Evolutionary conservation across 2,888 invertebrate genomes (phyloP).

Genomic region (Nebria brevicollis): DNA sequence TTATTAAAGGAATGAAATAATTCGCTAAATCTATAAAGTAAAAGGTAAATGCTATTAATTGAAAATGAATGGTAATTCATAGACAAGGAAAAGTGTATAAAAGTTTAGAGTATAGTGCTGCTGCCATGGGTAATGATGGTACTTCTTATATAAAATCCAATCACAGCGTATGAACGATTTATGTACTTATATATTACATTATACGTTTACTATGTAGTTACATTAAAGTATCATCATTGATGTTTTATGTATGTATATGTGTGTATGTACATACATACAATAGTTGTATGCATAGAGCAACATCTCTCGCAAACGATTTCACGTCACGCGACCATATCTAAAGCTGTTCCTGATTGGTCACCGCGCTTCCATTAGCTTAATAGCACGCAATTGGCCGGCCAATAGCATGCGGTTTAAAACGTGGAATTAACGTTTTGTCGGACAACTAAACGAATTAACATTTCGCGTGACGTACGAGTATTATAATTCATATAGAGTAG

Average conservation of each 20-base stretch:
- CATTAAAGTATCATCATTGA: too few species aligned
- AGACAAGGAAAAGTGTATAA: too few species aligned
- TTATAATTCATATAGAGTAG: constrained; percentile 39
- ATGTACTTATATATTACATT: too few species aligned
- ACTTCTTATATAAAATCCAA: too few species aligned
- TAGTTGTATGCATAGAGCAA: not conserved
- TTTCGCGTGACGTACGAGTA: constrained; percentile 44
- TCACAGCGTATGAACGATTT: too few species aligned
- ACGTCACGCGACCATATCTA: constrained; percentile 54
- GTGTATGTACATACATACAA: not conserved
- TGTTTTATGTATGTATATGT: not conserved
- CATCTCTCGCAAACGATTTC: constrained; percentile 30
- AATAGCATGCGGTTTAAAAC: constrained; percentile 57
- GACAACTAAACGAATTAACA: constrained; percentile 47
- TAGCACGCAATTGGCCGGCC: constrained; percentile 56
- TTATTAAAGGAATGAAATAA: too few species aligned
- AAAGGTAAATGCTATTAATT: too few species aligned
- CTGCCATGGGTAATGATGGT: too few species aligned
- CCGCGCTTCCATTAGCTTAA: constrained; percentile 60
- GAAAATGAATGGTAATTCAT: too few species aligned
- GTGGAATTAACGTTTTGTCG: constrained; percentile 46
- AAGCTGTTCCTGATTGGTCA: constrained; percentile 59
- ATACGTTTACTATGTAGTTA: too few species aligned
- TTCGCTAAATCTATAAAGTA: too few species aligned
- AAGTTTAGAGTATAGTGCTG: too few species aligned